A percentile compares a stretch with the other conserved stretches of the same genome.
Conservation (phyloP, 2,888 invertebrate genomes). For the Venusia cambrica region DNA sequence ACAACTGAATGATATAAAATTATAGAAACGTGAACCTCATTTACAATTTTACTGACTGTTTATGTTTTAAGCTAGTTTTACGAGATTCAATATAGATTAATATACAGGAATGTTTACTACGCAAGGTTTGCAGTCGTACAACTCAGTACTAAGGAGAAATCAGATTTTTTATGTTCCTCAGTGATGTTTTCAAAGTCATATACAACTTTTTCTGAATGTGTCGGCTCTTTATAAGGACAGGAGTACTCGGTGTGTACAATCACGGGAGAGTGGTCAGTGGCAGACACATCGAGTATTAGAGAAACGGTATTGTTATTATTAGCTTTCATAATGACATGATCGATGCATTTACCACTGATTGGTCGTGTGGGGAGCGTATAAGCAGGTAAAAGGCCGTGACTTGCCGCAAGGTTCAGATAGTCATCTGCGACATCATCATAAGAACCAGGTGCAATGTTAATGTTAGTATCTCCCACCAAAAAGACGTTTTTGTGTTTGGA, state of each 20-base stretch:
- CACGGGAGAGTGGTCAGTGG: slow-evolving; percentile 1
- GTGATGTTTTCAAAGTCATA: not conserved
- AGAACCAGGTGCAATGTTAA: not conserved
- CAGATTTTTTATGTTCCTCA: not conserved
- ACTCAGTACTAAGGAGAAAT: not conserved
- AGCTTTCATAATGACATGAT: slow-evolving; percentile 1
- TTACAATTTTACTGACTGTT: too few species aligned
- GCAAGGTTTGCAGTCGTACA: not conserved
- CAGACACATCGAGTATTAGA: not conserved
- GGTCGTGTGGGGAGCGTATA: not conserved
- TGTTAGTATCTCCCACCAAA: slow-evolving; percentile 3
- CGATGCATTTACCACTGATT: not conserved
- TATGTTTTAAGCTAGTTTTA: too few species aligned
- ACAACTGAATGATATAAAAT: too few species aligned
- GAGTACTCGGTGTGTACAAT: not conserved
- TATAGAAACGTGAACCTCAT: too few species aligned
- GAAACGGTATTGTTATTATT: not conserved
- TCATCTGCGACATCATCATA: not conserved
- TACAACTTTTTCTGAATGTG: not conserved
- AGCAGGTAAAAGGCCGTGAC: not conserved
- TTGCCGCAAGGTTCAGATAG: not conserved
- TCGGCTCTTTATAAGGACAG: not conserved
- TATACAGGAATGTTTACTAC: too few species aligned
- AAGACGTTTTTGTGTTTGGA: too few species aligned
- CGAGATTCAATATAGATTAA: too few species aligned